A percentile compares a stretch with the other conserved stretches of the same genome.
Evolutionary conservation across 1,140 invertebrate genomes (phyloP).

Genomic region (Saccostrea echinata): DNA sequence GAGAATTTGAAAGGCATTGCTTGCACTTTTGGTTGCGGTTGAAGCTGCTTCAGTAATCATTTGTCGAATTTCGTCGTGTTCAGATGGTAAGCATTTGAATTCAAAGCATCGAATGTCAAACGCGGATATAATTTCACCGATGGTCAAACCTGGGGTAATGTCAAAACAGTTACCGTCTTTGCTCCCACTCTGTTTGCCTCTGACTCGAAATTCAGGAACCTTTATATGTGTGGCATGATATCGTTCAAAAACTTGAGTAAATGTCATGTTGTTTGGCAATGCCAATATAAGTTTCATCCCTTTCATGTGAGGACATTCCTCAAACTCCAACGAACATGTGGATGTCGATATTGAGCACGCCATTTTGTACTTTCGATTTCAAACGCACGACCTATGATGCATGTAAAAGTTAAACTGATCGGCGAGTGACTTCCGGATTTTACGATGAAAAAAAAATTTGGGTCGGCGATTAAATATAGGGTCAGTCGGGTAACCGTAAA

Average conservation of each 20-base stretch:
- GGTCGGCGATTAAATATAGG: background rate
- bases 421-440: background rate
- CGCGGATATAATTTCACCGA: background rate
- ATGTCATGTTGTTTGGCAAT: background rate
- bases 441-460: background rate
- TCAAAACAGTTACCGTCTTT: background rate
- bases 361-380: background rate
- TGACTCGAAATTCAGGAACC: background rate
- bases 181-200: background rate
- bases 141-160: background rate
- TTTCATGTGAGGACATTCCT: background rate
- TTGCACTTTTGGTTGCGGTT: background rate
- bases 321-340: background rate
- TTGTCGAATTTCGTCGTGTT: background rate
- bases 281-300: background rate
- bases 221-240: background rate
- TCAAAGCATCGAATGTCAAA: background rate
- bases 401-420: background rate
- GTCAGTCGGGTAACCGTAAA: background rate
- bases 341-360: background rate
- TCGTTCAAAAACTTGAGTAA: background rate
- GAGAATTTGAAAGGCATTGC: conserved; percentile 10
- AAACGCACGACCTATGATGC: background rate
- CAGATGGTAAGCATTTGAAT: background rate
- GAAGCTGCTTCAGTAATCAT: background rate